Base-by-base conservation (phyloP, 1,140 invertebrate genomes). In the Apis cerana region DNA sequence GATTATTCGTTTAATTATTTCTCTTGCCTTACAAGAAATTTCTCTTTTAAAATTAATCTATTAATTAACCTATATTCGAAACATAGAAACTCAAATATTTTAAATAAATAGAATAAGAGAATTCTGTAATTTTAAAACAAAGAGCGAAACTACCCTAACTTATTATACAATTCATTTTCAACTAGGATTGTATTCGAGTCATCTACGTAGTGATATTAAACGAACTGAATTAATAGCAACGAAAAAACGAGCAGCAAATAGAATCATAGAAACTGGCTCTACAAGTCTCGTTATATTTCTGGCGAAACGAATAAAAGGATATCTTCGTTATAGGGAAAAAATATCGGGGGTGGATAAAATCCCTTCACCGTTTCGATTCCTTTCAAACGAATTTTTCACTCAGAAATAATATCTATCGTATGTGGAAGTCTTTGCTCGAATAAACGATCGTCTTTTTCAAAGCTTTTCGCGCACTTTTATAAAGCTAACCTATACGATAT, bases 1-100 rank as follows among this genome's bases (percentile, higher is more conserved):
- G 52, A 21, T 74, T 54, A 65, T 50, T 9, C 13, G 11, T 17
- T 64, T 65, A 64, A 75, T 75, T 75, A 64, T 48, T 33, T 23
- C n/a, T n/a, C 21, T 21, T 64, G 23, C 62, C 13, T 33, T 33
- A 21, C 23, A n/a, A 12, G 7, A 21, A 43, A 65, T 62, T 75
- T 33, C 33, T 48, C n/a, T 13, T 43, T 56, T 2, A 43, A 59
- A 43, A 61, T n/a, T 58, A 17, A 75, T 23, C 1, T 8, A 33
- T 3, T 58, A 23, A 50, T 75, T 75, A 61, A 23, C 71, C n/a
- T 10, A 61, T 43, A 59, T 48, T 2, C 19, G 3, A 74, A 17
- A 13, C 56, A 23, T 10, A n/a, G 13, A 17, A 48, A 43, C 17
- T 2, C 65, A 11, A 15, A 68, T n/a, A 50, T 15, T n/a, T 21